Base-by-base conservation (phyloP, 2,797 vertebrate genomes). In the Enteromius viviparus region DNA sequence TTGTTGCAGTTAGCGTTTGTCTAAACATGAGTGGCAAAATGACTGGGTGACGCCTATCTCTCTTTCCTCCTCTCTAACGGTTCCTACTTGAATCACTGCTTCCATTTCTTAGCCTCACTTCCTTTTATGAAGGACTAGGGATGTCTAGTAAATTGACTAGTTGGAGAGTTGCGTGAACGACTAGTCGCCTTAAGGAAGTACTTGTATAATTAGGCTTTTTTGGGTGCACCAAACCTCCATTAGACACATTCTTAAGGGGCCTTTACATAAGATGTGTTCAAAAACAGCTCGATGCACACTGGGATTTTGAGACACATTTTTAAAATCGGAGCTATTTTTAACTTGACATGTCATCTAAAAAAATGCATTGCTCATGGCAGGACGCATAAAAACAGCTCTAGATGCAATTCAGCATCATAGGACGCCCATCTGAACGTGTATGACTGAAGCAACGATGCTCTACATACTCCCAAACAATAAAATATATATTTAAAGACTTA, bases 1-100 rank as follows among this genome's bases (percentile, higher is more conserved):
- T 92, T 90, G 89, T 89, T 93, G 89, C 89, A 88, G 86, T 88
- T 91, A 86, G 87, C 86, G 90, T 92, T 94, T 93, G 91, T 91
- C 90, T 92, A 92, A 92, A 86, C 88, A 87, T 83, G 85, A 86
- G 85, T 85, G 89, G 84, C 90, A 76, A 89, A 90, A 90, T 90
- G 86, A 90, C 21, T 69, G 51, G 66, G 78, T 70, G 17, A 81
- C 17, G 45, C 70, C 23, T 45, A 51, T 80, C 78, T 81, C 72
- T 65, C 23, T 45, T 60, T 75, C 34, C 62, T 83, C 32, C 49
- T 77, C 26, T 60, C 11, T 19, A 75, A 74, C 4, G 14, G 4
- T 51, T 65, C 19, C 45, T 51, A 65, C 76, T 58, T n/a, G 65
- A 47, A 34, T 47, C 72, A 42, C 49, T 49, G 49, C 26, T 62